These are phyloP conservation scores for Pecten maximus DNA, from an alignment of 2,888 invertebrate genomes.

Conservation along the genomic window DNA sequence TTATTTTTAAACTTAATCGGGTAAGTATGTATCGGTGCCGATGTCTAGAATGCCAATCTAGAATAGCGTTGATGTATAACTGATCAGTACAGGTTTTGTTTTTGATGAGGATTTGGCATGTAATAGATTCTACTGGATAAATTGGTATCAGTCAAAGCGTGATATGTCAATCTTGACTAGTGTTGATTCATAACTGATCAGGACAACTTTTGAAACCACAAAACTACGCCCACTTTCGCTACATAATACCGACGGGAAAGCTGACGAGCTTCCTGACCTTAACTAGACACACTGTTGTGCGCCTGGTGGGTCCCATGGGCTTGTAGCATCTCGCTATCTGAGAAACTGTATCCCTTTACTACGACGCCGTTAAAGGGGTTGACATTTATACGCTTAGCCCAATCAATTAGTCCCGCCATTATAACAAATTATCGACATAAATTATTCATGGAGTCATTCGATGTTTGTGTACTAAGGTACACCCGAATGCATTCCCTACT, in stretches of 20 bases:
- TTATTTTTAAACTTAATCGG: too few species aligned
- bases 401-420: slow-evolving; percentile 5
- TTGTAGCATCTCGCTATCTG: not conserved
- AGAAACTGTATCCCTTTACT: not conserved
- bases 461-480: not conserved
- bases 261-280: not conserved
- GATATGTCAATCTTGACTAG: too few species aligned
- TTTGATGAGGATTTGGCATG: too few species aligned
- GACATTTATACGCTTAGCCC: not conserved
- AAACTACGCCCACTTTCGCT: not conserved
- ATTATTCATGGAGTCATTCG: slow-evolving; percentile 1
- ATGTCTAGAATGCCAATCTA: too few species aligned
- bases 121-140: too few species aligned
- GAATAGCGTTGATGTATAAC: too few species aligned
- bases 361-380: slow-evolving; percentile 10
- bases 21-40: too few species aligned
- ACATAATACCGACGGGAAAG: not conserved
- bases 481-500: not conserved
- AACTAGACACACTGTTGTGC: not conserved
- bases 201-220: not conserved
- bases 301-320: not conserved
- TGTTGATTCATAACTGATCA: too few species aligned
- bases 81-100: too few species aligned
- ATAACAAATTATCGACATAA: not conserved
- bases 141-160: too few species aligned